Evolutionary conservation across 2,113 vertebrate species (phyloP).

Genomic region (Cyanoliseus patagonus): DNA sequence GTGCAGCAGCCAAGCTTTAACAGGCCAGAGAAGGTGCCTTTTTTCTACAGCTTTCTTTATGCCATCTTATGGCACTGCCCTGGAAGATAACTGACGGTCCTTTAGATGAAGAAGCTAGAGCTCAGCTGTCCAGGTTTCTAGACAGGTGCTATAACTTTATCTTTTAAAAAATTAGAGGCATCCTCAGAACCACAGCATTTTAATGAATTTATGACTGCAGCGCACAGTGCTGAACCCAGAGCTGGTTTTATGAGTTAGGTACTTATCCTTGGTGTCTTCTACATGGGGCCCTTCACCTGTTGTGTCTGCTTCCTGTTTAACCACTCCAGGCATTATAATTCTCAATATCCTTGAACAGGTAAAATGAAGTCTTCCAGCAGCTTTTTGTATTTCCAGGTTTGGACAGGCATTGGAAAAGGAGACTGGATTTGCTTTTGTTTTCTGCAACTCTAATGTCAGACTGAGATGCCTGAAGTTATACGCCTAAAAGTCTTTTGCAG

Average conservation of each 20-base stretch:
- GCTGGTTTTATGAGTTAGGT: neutral
- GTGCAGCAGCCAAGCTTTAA: neutral
- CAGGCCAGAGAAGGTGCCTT: neutral
- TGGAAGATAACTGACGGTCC: neutral
- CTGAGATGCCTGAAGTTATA: neutral
- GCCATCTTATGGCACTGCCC: neutral
- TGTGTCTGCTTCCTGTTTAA: neutral
- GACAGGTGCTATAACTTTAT: neutral
- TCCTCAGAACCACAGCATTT: neutral
- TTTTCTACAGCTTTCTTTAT: neutral
- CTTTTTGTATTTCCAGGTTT: neutral
- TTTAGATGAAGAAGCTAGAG: neutral
- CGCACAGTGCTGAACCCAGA: neutral
- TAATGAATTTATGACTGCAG: neutral
- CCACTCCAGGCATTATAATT: neutral
- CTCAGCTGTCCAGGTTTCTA: neutral
- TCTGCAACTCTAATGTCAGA: neutral
- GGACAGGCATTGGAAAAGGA: neutral
- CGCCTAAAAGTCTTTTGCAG: neutral
- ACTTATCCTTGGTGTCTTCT: neutral
- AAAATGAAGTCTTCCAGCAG: neutral
- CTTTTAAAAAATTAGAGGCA: neutral
- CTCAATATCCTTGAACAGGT: neutral
- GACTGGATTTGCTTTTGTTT: neutral
- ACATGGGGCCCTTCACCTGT: neutral